Conservation (phyloP, 2,113 vertebrate genomes). For the Hippocampus abdominalis region DNA sequence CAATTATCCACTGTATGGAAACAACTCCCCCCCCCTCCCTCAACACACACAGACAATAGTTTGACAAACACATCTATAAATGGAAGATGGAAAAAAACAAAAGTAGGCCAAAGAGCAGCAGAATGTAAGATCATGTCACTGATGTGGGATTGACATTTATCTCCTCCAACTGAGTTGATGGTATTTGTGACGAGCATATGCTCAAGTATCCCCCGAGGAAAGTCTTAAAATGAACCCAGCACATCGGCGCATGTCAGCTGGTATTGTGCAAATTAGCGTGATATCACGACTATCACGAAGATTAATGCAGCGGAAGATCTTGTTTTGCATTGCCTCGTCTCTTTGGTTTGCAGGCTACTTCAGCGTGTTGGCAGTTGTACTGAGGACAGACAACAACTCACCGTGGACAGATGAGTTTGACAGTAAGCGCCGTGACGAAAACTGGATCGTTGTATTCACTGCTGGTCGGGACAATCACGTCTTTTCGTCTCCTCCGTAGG, state of each 20-base stretch:
- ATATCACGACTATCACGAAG: constrained; percentile 34
- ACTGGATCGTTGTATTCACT: neutral
- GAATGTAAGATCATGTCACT: constrained; percentile 28
- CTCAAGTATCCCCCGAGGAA: constrained; percentile 25
- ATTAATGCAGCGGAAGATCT: constrained; percentile 24
- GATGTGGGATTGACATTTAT: constrained; percentile 20
- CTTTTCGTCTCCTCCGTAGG: constrained; percentile 55
- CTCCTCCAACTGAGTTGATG: constrained; percentile 45
- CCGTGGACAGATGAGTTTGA: constrained; percentile 93
- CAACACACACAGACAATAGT: constrained; percentile 45
- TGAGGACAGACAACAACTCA: constrained; percentile 76
- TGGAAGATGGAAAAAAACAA: constrained; percentile 43
- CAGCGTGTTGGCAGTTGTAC: constrained; percentile 79
- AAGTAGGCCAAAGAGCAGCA: constrained; percentile 26
- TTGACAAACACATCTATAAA: constrained; percentile 63
- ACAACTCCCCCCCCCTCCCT: constrained; percentile 42
- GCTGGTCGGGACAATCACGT: neutral
- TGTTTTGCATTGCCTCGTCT: constrained; percentile 12
- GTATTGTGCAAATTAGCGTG: constrained; percentile 21
- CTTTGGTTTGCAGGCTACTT: constrained; percentile 77
- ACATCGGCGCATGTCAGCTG: constrained; percentile 22
- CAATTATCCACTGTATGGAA: constrained; percentile 64
- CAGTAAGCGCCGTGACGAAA: constrained; percentile 73
- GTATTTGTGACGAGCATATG: constrained; percentile 34
- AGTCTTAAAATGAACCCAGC: constrained; percentile 26